Conservation (phyloP, 2,113 vertebrate species). For the Cinclus mexicanus region DNA sequence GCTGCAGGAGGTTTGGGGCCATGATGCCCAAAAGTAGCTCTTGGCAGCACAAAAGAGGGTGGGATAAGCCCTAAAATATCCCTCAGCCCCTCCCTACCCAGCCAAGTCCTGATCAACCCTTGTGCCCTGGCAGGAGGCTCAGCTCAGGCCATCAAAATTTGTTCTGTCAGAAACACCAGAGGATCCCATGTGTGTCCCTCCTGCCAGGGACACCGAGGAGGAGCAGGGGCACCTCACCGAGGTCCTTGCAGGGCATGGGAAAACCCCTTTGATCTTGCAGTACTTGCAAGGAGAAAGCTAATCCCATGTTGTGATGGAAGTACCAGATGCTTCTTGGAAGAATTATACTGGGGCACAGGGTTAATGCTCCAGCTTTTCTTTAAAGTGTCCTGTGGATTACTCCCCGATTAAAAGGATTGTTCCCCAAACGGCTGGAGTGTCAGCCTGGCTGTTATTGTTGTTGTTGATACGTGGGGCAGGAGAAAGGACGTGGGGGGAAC, state of each 20-base stretch:
- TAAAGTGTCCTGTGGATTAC: conserved; percentile 71
- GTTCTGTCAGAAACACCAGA: accelerated
- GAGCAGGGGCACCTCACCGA: not conserved
- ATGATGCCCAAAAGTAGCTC: not conserved
- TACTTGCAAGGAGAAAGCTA: conserved; percentile 38
- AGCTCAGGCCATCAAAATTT: not conserved
- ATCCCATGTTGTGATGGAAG: conserved; percentile 64
- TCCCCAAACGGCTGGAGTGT: conserved; percentile 32
- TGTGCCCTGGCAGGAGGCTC: not conserved
- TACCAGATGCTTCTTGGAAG: conserved; percentile 65
- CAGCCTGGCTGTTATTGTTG: conserved; percentile 29
- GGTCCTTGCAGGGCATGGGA: not conserved
- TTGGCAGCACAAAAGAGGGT: not conserved
- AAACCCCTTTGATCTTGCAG: conserved; percentile 51
- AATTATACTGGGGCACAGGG: conserved; percentile 71
- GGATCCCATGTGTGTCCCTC: accelerated
- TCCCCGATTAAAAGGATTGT: conserved; percentile 69
- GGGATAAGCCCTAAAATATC: not conserved
- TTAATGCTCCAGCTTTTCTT: conserved; percentile 74
- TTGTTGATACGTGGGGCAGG: not conserved
- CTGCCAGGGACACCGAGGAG: not conserved
- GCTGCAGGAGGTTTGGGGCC: not conserved
- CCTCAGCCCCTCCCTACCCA: not conserved
- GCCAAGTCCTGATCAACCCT: not conserved
- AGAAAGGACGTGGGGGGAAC: not conserved